Evolutionary conservation across 1,140 invertebrate species (phyloP).

Genomic region (Pararge aegeria): DNA sequence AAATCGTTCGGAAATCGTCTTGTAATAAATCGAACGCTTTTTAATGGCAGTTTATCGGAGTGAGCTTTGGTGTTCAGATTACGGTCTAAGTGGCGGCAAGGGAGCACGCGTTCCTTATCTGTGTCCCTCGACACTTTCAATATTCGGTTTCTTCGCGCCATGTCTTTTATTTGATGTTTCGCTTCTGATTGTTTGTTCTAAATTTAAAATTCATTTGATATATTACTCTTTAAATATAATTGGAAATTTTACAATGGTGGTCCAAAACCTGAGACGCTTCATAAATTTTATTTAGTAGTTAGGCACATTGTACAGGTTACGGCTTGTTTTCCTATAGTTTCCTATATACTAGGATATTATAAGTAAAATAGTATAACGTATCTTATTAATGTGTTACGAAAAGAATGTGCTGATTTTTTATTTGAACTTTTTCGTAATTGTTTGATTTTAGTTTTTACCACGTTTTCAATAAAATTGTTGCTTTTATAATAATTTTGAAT

Average conservation of each 20-base stretch:
- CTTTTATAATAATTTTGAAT: no score
- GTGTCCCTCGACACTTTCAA: constrained; percentile 76
- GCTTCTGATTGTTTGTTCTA: constrained; percentile 35
- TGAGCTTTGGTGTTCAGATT: constrained; percentile 78
- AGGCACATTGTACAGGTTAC: no score
- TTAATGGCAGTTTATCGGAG: constrained; percentile 78
- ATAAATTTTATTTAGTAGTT: no score
- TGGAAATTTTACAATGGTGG: no score
- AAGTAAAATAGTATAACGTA: no score
- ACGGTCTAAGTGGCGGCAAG: constrained; percentile 69
- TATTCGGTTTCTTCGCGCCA: constrained; percentile 70
- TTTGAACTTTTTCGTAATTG: background rate
- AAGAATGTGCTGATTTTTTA: background rate
- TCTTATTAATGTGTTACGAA: background rate
- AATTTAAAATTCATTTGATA: background rate
- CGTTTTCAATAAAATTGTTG: background rate
- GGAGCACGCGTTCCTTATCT: constrained; percentile 72
- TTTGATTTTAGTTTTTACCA: background rate
- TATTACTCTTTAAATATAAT: no score
- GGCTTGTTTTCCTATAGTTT: no score
- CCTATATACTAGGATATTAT: no score
- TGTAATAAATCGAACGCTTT: constrained; percentile 78
- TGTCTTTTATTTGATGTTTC: constrained; percentile 55
- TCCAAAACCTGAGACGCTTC: no score
- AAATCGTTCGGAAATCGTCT: constrained; percentile 74